Percentiles rank a stretch among this genome's conserved stretches.
Conservation (phyloP, 2,797 vertebrate genomes). For the Molothrus aeneus region DNA sequence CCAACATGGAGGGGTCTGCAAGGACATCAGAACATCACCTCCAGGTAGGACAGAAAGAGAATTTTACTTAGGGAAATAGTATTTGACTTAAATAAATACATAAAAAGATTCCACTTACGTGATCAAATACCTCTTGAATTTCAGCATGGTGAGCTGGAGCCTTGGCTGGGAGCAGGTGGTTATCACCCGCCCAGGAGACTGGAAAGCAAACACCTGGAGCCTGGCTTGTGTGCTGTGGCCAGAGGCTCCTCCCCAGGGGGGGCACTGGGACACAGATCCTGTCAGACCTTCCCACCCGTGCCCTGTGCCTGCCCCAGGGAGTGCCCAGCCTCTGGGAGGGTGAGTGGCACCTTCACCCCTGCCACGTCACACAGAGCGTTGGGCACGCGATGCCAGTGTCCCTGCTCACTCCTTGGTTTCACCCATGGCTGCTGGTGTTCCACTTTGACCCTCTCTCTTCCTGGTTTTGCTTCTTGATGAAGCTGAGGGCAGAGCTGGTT, state of each 20-base stretch:
- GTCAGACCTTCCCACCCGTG: not conserved
- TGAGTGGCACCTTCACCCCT: not conserved
- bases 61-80: not conserved
- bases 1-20: not conserved
- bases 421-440: not conserved
- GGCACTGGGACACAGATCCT: accelerated
- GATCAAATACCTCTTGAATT: constrained; percentile 41
- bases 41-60: not conserved
- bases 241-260: constrained; percentile 21
- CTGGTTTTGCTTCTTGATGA: not conserved
- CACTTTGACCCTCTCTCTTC: not conserved
- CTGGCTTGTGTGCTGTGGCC: not conserved
- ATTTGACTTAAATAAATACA: not conserved
- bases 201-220: constrained; percentile 30
- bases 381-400: not conserved
- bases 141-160: constrained; percentile 60
- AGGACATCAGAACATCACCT: not conserved
- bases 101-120: constrained; percentile 32
- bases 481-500: not conserved
- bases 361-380: accelerated
- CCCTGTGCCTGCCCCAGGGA: not conserved
- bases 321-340: not conserved
- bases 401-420: not conserved
- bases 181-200: not conserved
- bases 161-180: not conserved